Evolutionary conservation across 2,888 invertebrate genomes (phyloP), one percentile per base, ranked within the genome.

Genomic region (Isoperla grammatica): DNA sequence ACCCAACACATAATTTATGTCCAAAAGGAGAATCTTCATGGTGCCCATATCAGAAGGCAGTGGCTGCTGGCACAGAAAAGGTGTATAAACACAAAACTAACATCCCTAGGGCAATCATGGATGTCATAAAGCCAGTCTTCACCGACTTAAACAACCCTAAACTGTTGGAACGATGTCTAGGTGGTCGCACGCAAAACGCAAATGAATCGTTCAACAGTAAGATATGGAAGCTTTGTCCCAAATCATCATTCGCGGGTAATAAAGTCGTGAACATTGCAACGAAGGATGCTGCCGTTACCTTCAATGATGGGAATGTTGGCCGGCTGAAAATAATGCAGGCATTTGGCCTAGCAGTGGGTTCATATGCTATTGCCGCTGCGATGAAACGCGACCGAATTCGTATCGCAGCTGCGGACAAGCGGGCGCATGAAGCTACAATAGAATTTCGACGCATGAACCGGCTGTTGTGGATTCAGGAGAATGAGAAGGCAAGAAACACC

Each of bases 1-100:
- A 61, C 19, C 63, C 63, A 3, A 43, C 23, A 13, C 61, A 63
- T 22, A 23, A 54, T 17, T 39, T 58, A 15, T 61, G 63, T 22
- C 63, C 61, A 15, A 59, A 17, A 11, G 61, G 46, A 22, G 15
- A 13, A 2, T 43, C 22, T 9, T 56, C 50, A n/a, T 62, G 62
- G 62, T 61, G 62, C 48, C 48, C 48, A 12, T 62, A 39, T n/a
- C 22, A 57, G 13, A 57, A 29, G 23, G 46, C 46, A 15, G 46
- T 46, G 40, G 12, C 4, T 12, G 40, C 5, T 40, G 40, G 40
- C 5, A 40, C 40, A 4, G 11, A 13, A 40, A 9, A 6, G 12
- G 37, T 11, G 6, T 40, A 40, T 12, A 40, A 40, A 12, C 40
- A 50, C 9, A 23, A 9, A 20, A 22, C 19, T 15, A 20, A 9